Percentiles rank a stretch among this genome's conserved stretches.
Evolutionary conservation across 1,140 invertebrate genomes (phyloP).

Genomic region (Teleopsis dalmanni): DNA sequence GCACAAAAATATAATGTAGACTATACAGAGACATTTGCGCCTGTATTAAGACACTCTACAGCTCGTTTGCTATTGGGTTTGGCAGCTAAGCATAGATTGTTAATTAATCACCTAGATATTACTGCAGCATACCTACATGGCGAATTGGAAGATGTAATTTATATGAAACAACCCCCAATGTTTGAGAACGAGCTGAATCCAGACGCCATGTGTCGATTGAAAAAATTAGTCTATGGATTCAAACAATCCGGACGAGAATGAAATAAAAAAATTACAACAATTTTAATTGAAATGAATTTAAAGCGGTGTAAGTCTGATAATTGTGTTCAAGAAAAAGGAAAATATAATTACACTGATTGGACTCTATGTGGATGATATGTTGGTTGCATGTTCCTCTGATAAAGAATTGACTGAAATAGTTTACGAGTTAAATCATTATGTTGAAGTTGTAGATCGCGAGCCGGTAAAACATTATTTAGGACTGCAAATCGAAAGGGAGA

Average conservation of each 20-base stretch:
- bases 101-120: slow-evolving; percentile 38
- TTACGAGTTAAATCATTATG: too few species aligned
- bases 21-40: slow-evolving; percentile 37
- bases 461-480: slow-evolving; percentile 25
- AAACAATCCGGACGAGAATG: slow-evolving; percentile 34
- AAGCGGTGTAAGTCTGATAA: slow-evolving; percentile 23
- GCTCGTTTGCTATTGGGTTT: slow-evolving; percentile 9
- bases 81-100: slow-evolving; percentile 13
- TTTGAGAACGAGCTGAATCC: slow-evolving; percentile 4
- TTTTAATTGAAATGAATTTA: slow-evolving; percentile 22
- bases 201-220: slow-evolving; percentile 25
- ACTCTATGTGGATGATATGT: slow-evolving; percentile 27
- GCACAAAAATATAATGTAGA: slow-evolving; percentile 29
- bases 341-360: not conserved
- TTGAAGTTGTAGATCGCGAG: slow-evolving; percentile 22
- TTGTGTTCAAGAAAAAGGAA: slow-evolving; percentile 28
- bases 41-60: slow-evolving; percentile 21
- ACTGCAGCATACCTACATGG: slow-evolving; percentile 32
- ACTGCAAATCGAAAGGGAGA: slow-evolving; percentile 24
- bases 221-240: slow-evolving; percentile 41
- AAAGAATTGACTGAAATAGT: slow-evolving; percentile 16
- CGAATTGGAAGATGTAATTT: slow-evolving; percentile 41
- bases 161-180: slow-evolving; percentile 32
- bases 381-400: slow-evolving; percentile 15
- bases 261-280: slow-evolving; percentile 26